Percentiles rank a stretch among this genome's conserved stretches.
Evolutionary conservation across 23 tunicate species (phyloP).

Genomic region (Halocynthia aurantium): DNA sequence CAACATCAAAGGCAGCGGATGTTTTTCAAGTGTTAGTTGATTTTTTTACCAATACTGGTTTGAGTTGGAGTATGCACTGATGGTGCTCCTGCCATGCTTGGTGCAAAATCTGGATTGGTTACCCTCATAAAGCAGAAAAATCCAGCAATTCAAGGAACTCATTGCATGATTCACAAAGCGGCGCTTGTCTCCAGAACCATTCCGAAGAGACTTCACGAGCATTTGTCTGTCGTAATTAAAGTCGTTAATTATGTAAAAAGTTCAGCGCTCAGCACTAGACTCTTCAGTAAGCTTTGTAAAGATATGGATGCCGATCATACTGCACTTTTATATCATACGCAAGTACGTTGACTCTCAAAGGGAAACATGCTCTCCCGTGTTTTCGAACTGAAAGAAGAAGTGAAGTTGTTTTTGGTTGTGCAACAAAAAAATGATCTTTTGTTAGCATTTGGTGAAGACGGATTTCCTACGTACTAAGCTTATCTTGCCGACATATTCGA

Average conservation of each 20-base stretch:
- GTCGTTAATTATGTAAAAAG: slow-evolving; percentile 43
- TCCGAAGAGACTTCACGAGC: no score
- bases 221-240: slow-evolving; percentile 45
- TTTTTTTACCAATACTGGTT: slow-evolving; percentile 21
- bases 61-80: slow-evolving; percentile 36
- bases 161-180: slow-evolving; percentile 35
- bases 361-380: slow-evolving; percentile 38
- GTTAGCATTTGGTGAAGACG: slow-evolving; percentile 22
- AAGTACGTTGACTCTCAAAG: slow-evolving; percentile 25
- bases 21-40: slow-evolving; percentile 25
- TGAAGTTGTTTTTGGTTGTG: slow-evolving; percentile 37
- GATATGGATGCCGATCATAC: slow-evolving; percentile 37
- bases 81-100: slow-evolving; percentile 38
- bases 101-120: slow-evolving; percentile 37
- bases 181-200: slow-evolving; percentile 35
- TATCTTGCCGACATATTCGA: not conserved
- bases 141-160: slow-evolving; percentile 29
- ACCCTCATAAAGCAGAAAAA: slow-evolving; percentile 33
- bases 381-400: slow-evolving; percentile 31
- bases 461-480: slow-evolving; percentile 21
- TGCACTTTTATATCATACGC: slow-evolving; percentile 29
- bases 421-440: slow-evolving; percentile 13
- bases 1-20: slow-evolving; percentile 24
- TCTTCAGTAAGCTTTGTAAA: slow-evolving; percentile 34
- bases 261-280: slow-evolving; percentile 25